Evolutionary conservation across 2,113 vertebrate genomes (phyloP), one percentile per base, ranked within the genome.

Genomic region (Arothron firmamentum): DNA sequence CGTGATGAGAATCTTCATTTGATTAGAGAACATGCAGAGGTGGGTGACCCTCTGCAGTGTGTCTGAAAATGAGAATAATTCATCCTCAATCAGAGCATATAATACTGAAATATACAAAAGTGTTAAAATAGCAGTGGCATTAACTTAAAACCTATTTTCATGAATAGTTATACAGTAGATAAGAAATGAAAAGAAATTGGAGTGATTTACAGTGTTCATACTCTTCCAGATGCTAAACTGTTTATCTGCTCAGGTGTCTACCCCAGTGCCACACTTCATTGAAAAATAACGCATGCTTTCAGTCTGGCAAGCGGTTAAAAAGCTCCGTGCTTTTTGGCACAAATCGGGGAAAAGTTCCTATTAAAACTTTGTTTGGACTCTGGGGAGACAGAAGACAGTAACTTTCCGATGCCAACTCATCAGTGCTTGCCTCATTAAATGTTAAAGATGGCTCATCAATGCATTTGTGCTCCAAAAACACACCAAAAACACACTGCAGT

Each of bases 341-440:
- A 75, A 67, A 74, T 76, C 2, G 21, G 54, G 72, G 77, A 56
- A 81, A 82, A 82, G 80, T 85, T 88, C 85, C 86, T 79, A 87
- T 88, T 86, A 88, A 84, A 88, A 84, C 75, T 85, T 82, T 77
- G 77, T 82, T 85, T 85, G 67, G 73, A 77, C 77, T 79, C 68
- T 28, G 69, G 63, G 77, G 80, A 79, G 53, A 62, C 56, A 62
- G 72, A 56, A 82, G 82, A 85, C 82, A 62, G 77, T 67, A 70
- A 81, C 61, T 70, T 76, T 56, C 59, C 73, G 47, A 78, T 75
- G 83, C 87, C 79, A 83, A 61, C 76, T 88, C 77, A 85, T 87
- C 83, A 74, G 63, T 19, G 71, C 61, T 80, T 41, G 79, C 81
- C 85, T 88, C 79, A 83, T 83, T 84, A 83, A 85, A 83, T 75